A percentile compares a stretch with the other conserved stretches of the same genome.
phyloP scores from a whole-genome alignment of 1,140 invertebrate species.

The Leptestheria dahalacensis region DNA sequence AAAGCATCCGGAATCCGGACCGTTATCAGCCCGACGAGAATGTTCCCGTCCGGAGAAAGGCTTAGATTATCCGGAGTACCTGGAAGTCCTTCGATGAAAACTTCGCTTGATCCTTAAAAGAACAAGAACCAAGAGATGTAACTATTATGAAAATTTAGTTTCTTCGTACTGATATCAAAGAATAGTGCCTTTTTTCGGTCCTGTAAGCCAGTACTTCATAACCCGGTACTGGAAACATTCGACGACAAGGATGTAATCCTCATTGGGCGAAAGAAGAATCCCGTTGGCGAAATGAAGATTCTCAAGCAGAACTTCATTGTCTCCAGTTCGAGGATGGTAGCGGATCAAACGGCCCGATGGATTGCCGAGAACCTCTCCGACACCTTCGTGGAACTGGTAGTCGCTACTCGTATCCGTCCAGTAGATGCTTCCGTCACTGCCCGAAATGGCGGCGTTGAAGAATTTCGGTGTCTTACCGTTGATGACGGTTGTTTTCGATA shows the following conservation, averaged over 20 bases:
- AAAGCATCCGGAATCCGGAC: slow-evolving; percentile 19
- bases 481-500: slow-evolving; percentile 21
- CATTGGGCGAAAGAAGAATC: slow-evolving; percentile 51
- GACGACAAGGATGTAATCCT: slow-evolving; percentile 51
- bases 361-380: slow-evolving; percentile 41
- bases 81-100: slow-evolving; percentile 60
- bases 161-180: background rate
- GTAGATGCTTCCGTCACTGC: slow-evolving; percentile 56
- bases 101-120: slow-evolving; percentile 33
- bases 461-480: slow-evolving; percentile 23
- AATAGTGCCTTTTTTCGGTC: slow-evolving; percentile 37
- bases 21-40: slow-evolving; percentile 5
- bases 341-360: slow-evolving; percentile 51
- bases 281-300: slow-evolving; percentile 67
- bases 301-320: slow-evolving; percentile 47
- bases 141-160: too few relatives aligned
- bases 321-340: slow-evolving; percentile 44
- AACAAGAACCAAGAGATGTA: background rate
- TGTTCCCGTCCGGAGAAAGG: slow-evolving; percentile 8
- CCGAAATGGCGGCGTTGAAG: slow-evolving; percentile 41
- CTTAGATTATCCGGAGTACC: slow-evolving; percentile 55
- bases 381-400: slow-evolving; percentile 44
- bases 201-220: slow-evolving; percentile 45
- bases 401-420: slow-evolving; percentile 55
- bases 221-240: slow-evolving; percentile 36